Conservation (phyloP, 1,140 invertebrate species). For the Bathynomus jamesi region DNA sequence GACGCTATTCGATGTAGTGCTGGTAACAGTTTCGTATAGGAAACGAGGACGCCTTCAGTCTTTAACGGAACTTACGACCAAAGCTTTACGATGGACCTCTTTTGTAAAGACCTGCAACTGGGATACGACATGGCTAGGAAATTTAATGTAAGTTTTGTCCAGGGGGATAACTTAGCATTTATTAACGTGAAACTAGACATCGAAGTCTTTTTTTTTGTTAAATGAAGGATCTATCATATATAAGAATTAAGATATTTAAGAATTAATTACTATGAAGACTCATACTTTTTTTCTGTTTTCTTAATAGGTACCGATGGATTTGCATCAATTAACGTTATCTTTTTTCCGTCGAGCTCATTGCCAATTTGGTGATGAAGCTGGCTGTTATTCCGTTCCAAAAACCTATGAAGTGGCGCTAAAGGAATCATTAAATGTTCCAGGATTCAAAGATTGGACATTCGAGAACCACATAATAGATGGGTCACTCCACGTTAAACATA, state of each 20-base stretch:
- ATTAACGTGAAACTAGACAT: not conserved
- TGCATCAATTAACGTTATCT: slow-evolving; percentile 29
- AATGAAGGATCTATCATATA: not conserved
- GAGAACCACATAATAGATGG: slow-evolving; percentile 27
- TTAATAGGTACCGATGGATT: slow-evolving; percentile 32
- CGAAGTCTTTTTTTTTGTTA: not conserved
- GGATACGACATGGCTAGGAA: slow-evolving; percentile 39
- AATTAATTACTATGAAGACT: not conserved
- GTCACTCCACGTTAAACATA: slow-evolving; percentile 24
- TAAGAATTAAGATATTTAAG: not conserved
- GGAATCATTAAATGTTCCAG: slow-evolving; percentile 22
- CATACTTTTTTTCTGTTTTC: not conserved
- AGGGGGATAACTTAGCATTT: not conserved
- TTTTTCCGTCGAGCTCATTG: slow-evolving; percentile 30
- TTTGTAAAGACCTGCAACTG: slow-evolving; percentile 37
- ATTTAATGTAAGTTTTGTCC: slow-evolving; percentile 16
- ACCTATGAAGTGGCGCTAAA: slow-evolving; percentile 20
- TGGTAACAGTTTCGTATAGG: slow-evolving; percentile 38
- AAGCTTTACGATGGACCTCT: slow-evolving; percentile 30
- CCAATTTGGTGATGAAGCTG: slow-evolving; percentile 32
- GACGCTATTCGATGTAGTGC: slow-evolving; percentile 32
- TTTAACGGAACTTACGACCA: slow-evolving; percentile 36
- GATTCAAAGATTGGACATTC: slow-evolving; percentile 36
- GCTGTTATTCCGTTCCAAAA: slow-evolving; percentile 30
- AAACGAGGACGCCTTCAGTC: slow-evolving; percentile 26